These are phyloP conservation scores for Vultur gryphus DNA, from an alignment of 2,797 vertebrate species.

Conservation along the genomic window DNA sequence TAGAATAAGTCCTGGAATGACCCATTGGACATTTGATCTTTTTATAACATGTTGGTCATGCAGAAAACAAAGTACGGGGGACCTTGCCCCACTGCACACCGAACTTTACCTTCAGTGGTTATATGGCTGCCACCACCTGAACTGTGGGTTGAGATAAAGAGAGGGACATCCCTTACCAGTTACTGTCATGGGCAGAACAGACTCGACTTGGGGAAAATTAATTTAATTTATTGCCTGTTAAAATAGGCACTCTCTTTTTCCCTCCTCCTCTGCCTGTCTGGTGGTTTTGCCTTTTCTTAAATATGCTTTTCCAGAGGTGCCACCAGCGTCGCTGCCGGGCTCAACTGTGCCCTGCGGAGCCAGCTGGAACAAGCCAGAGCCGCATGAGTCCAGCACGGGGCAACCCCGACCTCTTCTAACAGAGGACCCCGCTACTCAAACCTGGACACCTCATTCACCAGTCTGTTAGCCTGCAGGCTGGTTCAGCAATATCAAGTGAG, in stretches of 20 bases:
- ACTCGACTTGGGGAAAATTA: neutral
- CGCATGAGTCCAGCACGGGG: rapidly evolving
- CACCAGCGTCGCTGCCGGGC: neutral
- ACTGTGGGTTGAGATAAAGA: neutral
- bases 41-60: neutral
- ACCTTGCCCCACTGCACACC: neutral
- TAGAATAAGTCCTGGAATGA: neutral
- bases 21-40: neutral
- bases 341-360: neutral
- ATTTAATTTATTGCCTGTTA: neutral
- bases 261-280: neutral
- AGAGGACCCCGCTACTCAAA: neutral
- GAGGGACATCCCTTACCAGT: neutral
- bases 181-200: neutral
- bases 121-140: neutral
- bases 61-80: neutral
- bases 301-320: neutral
- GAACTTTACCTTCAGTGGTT: neutral
- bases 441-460: neutral
- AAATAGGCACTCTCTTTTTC: neutral
- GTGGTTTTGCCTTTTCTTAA: neutral
- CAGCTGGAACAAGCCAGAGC: neutral
- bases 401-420: neutral
- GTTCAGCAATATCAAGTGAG: neutral
- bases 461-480: neutral